Evolutionary conservation across 2,888 invertebrate species (phyloP).

Genomic region (Apoderus coryli): DNA sequence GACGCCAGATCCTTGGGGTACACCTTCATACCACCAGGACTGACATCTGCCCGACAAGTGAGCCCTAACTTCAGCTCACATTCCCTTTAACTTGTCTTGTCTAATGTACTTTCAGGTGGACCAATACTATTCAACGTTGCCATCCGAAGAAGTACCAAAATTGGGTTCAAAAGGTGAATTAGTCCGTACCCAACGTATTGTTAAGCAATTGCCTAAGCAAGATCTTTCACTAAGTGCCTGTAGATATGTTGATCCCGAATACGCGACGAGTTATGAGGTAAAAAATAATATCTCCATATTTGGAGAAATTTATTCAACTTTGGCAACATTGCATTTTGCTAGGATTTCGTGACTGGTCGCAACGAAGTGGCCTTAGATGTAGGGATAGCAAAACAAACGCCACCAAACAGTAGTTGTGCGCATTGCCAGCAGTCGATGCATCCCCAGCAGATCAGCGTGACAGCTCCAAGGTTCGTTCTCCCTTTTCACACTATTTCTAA

Average conservation of each 20-base stretch:
- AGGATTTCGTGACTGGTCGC: slow-evolving; percentile 86
- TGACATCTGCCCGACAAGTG: slow-evolving; percentile 30
- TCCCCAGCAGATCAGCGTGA: slow-evolving; percentile 66
- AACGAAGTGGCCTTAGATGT: slow-evolving; percentile 95
- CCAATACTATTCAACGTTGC: slow-evolving; percentile 82
- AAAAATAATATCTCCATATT: too few species aligned
- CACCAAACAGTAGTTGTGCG: slow-evolving; percentile 50
- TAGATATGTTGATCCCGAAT: slow-evolving; percentile 64
- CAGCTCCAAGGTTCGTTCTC: slow-evolving; percentile 24
- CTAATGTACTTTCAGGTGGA: slow-evolving; percentile 48
- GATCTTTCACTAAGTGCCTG: slow-evolving; percentile 85
- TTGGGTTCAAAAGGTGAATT: slow-evolving; percentile 64
- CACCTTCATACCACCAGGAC: slow-evolving; percentile 31
- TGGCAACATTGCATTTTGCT: too few species aligned
- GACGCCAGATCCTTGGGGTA: slow-evolving; percentile 34
- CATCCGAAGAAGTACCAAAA: slow-evolving; percentile 51
- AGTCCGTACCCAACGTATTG: slow-evolving; percentile 66
- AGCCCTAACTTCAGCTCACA: slow-evolving; percentile 5
- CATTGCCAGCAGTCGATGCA: slow-evolving; percentile 69
- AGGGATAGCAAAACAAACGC: slow-evolving; percentile 39
- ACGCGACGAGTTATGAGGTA: slow-evolving; percentile 60
- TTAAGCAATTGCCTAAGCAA: slow-evolving; percentile 85
- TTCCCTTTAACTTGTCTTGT: slow-evolving; percentile 3
- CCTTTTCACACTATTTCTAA: too few species aligned
- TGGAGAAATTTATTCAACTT: too few species aligned